Base-by-base conservation (phyloP, 2,113 vertebrate genomes). In the Calonectris borealis region DNA sequence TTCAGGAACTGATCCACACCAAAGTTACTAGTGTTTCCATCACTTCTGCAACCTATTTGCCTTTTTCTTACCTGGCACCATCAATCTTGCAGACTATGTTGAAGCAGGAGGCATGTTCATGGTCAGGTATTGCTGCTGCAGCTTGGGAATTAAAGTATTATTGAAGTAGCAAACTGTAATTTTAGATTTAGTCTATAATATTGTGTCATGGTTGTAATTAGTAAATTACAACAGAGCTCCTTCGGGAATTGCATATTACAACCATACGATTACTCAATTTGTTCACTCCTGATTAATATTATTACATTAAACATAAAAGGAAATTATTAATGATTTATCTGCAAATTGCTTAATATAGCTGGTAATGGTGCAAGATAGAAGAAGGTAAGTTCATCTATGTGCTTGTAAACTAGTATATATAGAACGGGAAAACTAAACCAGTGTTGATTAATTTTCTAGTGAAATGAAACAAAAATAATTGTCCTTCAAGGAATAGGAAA, bases 211-310 rank as follows among this genome's bases (percentile, higher is more conserved):
- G 36, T 58, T 85, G 19, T 36, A 95, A 96, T 97, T 96, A 91
- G 49, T 40, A 96, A 94, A 96, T 94, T 96, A 94, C 82, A 89
- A 79, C 57, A 88, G 65, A 68, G 60, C 5, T 86, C 83, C 61
- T 80, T 36, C 62, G 89, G 81, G 93, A 93, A 83, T 93, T 19
- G 5, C 2, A 1, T 79, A 68, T 90, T 96, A 72, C 24, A 90
- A 57, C 26, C 75, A 27, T 51, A 66, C 60, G 61, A 90, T 95
- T 95, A 61, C 60, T 94, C 66, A 93, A 16, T 91, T 86, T 94
- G 38, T 88, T 94, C 29, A 8, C 20, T 89, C 44, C 31, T 88
- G 24, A 86, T 91, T 95, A 82, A 93, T 92, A 93, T 62, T 93
- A 68, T 94, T 93, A 85, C 24, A 66, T 27, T 83, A 83, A 92